Conservation (phyloP, 2,797 vertebrate species). For the Mastacembelus armatus region DNA sequence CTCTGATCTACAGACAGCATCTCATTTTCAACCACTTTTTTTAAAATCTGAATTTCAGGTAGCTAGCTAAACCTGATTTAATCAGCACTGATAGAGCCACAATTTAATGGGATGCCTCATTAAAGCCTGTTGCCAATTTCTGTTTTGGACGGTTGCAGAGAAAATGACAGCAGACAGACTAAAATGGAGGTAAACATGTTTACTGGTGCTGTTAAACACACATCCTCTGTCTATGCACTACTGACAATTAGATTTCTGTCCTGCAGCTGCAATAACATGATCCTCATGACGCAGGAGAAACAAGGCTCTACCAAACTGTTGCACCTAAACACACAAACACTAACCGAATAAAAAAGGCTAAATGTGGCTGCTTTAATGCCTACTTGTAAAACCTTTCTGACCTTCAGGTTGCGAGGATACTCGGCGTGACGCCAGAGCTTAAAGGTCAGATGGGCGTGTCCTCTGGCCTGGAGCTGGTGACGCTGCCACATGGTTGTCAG, state of each 20-base stretch:
- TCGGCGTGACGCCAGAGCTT: conserved; percentile 90
- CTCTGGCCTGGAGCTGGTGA: conserved; percentile 94
- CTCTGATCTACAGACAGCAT: too few relatives aligned
- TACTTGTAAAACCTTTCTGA: background rate
- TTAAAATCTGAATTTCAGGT: too few relatives aligned
- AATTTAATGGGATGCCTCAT: too few relatives aligned
- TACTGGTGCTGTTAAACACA: conserved; percentile 8
- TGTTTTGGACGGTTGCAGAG: background rate
- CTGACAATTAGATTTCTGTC: conserved; percentile 31
- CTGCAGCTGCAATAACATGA: conserved; percentile 15
- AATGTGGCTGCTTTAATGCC: background rate
- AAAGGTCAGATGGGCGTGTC: conserved; percentile 91
- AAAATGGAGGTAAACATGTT: conserved; percentile 29
- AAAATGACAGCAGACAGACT: too few relatives aligned
- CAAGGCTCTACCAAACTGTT: background rate
- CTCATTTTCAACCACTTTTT: too few relatives aligned
- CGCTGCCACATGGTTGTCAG: conserved; percentile 92
- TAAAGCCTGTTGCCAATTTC: background rate
- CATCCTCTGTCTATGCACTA: background rate
- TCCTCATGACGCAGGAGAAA: conserved; percentile 8
- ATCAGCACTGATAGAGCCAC: background rate
- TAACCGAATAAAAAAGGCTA: background rate
- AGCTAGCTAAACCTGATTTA: too few relatives aligned
- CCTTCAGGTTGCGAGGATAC: conserved; percentile 91
- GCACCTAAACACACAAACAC: background rate